Conservation (phyloP, 2,888 invertebrate genomes). For the Pocota personata region DNA sequence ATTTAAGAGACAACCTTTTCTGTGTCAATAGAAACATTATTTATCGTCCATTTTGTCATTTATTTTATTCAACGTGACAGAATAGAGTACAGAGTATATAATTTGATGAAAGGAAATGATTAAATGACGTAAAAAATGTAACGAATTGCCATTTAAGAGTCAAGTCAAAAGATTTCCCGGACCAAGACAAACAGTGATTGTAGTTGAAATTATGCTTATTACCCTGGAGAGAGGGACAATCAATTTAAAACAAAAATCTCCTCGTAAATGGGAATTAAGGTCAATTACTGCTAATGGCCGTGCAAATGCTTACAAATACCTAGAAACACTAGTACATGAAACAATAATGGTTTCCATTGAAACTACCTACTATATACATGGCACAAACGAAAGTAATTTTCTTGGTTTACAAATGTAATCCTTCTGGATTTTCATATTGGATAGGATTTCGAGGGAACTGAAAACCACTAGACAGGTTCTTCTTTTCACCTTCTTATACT, state of each 20-base stretch:
- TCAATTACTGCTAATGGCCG: background rate
- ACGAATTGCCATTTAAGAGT: background rate
- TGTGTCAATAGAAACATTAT: background rate
- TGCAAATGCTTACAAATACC: background rate
- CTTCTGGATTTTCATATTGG: too few species aligned
- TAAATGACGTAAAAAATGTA: background rate
- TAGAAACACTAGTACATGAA: too few species aligned
- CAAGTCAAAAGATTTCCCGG: background rate
- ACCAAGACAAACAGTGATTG: too few species aligned
- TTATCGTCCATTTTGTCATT: background rate
- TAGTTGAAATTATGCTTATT: background rate
- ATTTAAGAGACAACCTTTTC: too few species aligned
- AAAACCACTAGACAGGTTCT: too few species aligned
- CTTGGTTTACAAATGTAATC: too few species aligned
- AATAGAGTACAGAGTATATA: background rate
- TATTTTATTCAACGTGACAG: background rate
- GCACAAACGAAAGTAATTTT: too few species aligned
- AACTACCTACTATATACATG: too few species aligned
- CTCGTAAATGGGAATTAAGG: background rate
- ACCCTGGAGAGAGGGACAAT: background rate
- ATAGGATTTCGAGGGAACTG: too few species aligned
- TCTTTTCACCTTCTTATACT: too few species aligned
- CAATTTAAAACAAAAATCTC: background rate
- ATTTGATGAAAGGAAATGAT: too few species aligned
- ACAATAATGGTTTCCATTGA: too few species aligned